Conservation (phyloP, 2,113 vertebrate species). For the Tiliqua scincoides region DNA sequence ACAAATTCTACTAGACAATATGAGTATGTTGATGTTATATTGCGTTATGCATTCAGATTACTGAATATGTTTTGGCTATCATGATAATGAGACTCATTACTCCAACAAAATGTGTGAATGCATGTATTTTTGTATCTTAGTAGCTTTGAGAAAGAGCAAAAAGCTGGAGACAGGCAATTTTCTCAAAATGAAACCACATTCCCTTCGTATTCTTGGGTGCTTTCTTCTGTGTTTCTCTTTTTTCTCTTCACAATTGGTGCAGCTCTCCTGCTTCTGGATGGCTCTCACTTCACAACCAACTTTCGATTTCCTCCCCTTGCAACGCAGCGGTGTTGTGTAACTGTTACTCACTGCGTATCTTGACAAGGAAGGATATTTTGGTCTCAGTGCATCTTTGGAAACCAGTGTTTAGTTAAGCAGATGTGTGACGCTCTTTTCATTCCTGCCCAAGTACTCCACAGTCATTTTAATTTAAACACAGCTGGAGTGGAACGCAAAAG, state of each 20-base stretch:
- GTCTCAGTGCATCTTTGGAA: neutral
- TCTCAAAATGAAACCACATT: conserved; percentile 2
- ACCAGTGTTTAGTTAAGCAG: conserved; percentile 9
- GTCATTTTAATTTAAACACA: conserved; percentile 12
- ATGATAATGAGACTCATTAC: neutral
- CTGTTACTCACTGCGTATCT: neutral
- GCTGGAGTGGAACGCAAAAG: neutral
- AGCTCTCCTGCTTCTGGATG: too few relatives aligned
- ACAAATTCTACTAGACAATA: neutral
- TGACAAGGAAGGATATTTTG: conserved; percentile 18
- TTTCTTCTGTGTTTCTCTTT: neutral
- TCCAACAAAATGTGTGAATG: neutral
- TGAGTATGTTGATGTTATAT: neutral
- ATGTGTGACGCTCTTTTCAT: neutral
- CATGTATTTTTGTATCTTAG: neutral
- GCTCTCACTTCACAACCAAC: neutral
- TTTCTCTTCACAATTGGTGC: neutral
- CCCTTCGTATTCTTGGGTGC: neutral
- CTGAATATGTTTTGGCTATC: neutral
- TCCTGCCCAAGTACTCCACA: neutral
- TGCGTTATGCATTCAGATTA: neutral
- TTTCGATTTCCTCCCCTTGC: neutral
- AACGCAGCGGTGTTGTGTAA: neutral
- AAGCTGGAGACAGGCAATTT: neutral
- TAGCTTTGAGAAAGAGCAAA: neutral